Conservation (phyloP, 2,113 vertebrate genomes). For the Carassius carassius region DNA sequence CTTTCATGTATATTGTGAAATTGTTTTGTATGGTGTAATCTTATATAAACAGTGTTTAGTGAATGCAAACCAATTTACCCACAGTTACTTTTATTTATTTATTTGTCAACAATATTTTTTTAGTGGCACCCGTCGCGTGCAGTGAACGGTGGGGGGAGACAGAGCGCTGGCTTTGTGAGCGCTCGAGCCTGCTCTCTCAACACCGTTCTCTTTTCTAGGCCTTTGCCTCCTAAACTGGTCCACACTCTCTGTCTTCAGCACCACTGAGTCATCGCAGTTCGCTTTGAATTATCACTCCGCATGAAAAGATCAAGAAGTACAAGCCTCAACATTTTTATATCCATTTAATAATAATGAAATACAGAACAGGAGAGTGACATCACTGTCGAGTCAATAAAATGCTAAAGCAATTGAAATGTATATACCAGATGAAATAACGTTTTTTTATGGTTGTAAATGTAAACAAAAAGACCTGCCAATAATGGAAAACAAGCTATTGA, state of each 20-base stretch:
- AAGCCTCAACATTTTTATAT: constrained; percentile 15
- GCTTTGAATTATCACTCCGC: constrained; percentile 28
- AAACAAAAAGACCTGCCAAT: neutral
- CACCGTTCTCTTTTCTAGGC: constrained; percentile 47
- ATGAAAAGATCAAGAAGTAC: constrained; percentile 9
- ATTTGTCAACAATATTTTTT: neutral
- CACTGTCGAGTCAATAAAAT: neutral
- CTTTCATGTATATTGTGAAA: neutral
- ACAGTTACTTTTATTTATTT: neutral
- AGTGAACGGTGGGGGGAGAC: constrained; percentile 54
- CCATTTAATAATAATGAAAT: neutral
- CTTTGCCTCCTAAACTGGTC: constrained; percentile 48
- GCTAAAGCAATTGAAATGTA: neutral
- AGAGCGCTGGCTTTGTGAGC: constrained; percentile 30
- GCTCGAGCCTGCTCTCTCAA: neutral
- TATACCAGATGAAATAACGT: neutral
- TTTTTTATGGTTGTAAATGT: neutral
- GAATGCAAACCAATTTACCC: neutral
- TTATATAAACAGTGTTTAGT: neutral
- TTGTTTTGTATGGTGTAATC: neutral
- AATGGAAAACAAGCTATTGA: neutral
- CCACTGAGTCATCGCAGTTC: constrained; percentile 35
- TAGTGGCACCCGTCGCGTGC: neutral
- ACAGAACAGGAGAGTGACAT: constrained; percentile 8
- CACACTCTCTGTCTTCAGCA: constrained; percentile 32